Base-by-base conservation (phyloP, 1,140 invertebrate genomes). In the Hylyphantes graminicola region DNA sequence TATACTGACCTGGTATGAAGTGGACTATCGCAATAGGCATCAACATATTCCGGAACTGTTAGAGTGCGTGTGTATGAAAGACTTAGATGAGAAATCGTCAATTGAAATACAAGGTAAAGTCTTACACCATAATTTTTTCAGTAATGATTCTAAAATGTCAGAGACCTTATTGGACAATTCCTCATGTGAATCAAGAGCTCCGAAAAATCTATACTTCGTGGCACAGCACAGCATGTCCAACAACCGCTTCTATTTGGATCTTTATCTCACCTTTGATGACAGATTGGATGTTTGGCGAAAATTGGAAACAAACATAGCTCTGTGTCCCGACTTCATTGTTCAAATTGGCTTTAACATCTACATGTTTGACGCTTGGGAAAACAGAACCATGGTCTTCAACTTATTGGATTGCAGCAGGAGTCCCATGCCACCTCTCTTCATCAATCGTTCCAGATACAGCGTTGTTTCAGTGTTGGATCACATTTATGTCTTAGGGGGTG, bases 401-500 rank as follows among this genome's bases (percentile, higher is more conserved):
- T 48, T 48, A n/a, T 7, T 63, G 8, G 5, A n/a, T 7, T 2
- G 35, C n/a, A 7, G 21, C 1, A 55, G 55, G 7, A 48, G 21
- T 53, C 21, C 73, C 7, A 13, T 75, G 6, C 21, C 73, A 9
- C n/a, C n/a, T n/a, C n/a, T n/a, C n/a, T n/a, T n/a, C n/a, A n/a
- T n/a, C n/a, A n/a, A n/a, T n/a, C 55, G 73, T 5, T 75, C 19
- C 35, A 17, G 51, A 55, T 75, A 75, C 15, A 19, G 19, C 7
- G 57, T 35, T 8, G 73, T 75, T 2, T 19, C 55, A 0, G 9
- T 75, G 57, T 21, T 12, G 3, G 55, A 50, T 35, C 48, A 15
- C 57, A 75, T 75, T n/a, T 75, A 75, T 21, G 21, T 35, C 10
- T 10, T 63, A 10, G 73, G 73, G 7, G 73, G 73, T 17, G 73